Conservation (phyloP, 1,140 invertebrate species). For the Megalonaias nervosa region DNA sequence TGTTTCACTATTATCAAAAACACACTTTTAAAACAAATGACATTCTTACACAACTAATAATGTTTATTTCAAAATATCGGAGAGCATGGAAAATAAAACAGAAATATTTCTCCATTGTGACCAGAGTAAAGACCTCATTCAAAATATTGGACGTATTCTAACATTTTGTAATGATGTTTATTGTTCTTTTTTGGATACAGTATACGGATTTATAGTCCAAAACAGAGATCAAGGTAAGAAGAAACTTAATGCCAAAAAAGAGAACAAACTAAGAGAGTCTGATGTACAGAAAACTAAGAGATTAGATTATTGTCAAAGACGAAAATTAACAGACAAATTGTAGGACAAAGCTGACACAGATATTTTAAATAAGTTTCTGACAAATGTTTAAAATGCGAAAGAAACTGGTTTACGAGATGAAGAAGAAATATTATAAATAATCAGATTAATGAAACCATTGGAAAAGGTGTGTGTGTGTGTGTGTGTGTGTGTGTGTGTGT, state of each 20-base stretch:
- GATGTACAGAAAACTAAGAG: not conserved
- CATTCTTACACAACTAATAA: no score
- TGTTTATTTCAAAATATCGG: no score
- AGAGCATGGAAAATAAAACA: no score
- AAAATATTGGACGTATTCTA: no score
- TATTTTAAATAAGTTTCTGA: conserved; percentile 1
- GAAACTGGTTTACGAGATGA: conserved; percentile 4
- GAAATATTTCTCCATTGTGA: no score
- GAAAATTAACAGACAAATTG: not conserved
- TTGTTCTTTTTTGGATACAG: no score
- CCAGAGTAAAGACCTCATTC: no score
- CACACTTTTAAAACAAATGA: no score
- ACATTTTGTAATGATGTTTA: no score
- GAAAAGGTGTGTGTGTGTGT: no score
- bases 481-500: no score
- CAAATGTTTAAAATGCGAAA: not conserved
- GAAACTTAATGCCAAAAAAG: not conserved
- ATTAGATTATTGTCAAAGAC: not conserved
- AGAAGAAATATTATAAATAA: not conserved
- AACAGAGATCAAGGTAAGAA: not conserved
- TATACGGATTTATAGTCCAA: not conserved
- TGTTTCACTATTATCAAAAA: no score
- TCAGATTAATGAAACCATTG: not conserved
- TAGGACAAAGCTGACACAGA: not conserved
- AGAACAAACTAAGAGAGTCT: not conserved